phyloP scores from a whole-genome alignment of 2,888 invertebrate genomes.

The Meteorus cinctellus region DNA sequence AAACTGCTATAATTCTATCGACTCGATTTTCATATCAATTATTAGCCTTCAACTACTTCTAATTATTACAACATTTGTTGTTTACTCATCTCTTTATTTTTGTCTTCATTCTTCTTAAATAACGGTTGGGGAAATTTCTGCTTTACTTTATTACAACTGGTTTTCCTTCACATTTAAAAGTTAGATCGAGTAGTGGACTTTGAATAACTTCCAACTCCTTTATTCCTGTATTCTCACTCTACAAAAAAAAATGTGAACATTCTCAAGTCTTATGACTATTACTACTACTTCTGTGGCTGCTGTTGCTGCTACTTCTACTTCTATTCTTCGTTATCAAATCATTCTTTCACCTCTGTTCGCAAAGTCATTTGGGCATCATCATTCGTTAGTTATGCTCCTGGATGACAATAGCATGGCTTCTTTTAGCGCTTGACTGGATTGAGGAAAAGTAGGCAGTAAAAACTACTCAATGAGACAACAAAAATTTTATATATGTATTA shows the following conservation, averaged over 20 bases:
- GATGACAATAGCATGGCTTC: slow-evolving; percentile 41
- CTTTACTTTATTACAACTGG: neutral
- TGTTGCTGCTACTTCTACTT: neutral
- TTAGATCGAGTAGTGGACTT: neutral
- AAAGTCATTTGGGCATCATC: slow-evolving; percentile 13
- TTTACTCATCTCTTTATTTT: neutral
- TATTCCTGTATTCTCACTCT: neutral
- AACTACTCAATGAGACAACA: neutral
- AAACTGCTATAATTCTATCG: neutral
- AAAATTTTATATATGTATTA: slow-evolving; percentile 10
- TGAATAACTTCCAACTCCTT: neutral
- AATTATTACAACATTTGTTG: neutral
- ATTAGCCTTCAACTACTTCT: neutral
- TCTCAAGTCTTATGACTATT: slow-evolving; percentile 2
- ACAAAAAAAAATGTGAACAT: neutral
- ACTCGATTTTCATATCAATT: neutral
- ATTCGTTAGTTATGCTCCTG: slow-evolving; percentile 34
- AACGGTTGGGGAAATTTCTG: neutral
- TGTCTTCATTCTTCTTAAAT: neutral
- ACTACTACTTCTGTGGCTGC: neutral
- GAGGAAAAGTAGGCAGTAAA: neutral
- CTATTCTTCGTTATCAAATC: neutral
- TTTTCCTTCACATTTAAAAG: neutral
- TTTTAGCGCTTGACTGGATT: slow-evolving; percentile 32
- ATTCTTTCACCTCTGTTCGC: neutral